Conservation (phyloP, 2,888 invertebrate genomes). For the Andrena flavipes region DNA sequence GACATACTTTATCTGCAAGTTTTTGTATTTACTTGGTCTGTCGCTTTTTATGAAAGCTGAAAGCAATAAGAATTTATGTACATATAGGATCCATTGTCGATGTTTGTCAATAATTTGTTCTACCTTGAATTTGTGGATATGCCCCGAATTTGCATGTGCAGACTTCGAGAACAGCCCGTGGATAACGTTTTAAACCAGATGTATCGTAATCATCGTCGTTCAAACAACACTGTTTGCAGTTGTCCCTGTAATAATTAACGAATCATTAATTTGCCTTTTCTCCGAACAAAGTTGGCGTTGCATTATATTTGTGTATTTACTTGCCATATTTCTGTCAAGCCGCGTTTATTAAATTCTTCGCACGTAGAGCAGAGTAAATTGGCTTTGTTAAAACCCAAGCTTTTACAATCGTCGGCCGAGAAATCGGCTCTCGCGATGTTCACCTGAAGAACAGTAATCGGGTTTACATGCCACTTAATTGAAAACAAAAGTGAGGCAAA, state of each 20-base stretch:
- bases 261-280: background rate
- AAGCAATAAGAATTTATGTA: conserved; percentile 52
- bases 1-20: conserved; percentile 96
- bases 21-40: conserved; percentile 94
- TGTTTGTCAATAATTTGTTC: conserved; percentile 1
- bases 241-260: conserved; percentile 57
- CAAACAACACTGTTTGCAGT: conserved; percentile 92
- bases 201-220: conserved; percentile 89
- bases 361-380: conserved; percentile 96
- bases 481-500: background rate
- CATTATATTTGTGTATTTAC: conserved; percentile 54
- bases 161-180: conserved; percentile 96
- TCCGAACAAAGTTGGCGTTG: background rate
- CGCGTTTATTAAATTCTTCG: conserved; percentile 92
- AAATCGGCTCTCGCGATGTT: conserved; percentile 85
- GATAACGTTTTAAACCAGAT: conserved; percentile 90
- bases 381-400: conserved; percentile 93
- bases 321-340: conserved; percentile 88
- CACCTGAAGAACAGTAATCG: conserved; percentile 27
- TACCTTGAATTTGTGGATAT: conserved; percentile 97
- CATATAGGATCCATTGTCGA: background rate
- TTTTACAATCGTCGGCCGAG: conserved; percentile 93
- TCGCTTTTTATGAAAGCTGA: conserved; percentile 98
- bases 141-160: conserved; percentile 99
- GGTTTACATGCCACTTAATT: background rate